These are phyloP conservation scores for Thalassarche chlororhynchos DNA, from an alignment of 2,113 vertebrate genomes.

Conservation along the genomic window DNA sequence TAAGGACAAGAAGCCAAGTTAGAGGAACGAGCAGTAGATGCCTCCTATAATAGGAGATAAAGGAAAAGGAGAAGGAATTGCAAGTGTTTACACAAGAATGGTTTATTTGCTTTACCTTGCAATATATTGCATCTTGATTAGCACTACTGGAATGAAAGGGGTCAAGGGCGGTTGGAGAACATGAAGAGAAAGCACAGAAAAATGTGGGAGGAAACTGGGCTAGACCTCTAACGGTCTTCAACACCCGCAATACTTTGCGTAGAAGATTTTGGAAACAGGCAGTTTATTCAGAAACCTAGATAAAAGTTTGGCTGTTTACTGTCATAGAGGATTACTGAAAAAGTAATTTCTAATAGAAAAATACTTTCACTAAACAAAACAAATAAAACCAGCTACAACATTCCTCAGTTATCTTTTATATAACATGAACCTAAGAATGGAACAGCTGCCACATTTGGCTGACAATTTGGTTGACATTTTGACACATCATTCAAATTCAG, in stretches of 20 bases:
- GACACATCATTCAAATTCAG: slow-evolving; percentile 11
- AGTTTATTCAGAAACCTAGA: background rate
- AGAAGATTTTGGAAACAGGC: background rate
- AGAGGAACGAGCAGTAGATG: background rate
- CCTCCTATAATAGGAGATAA: background rate
- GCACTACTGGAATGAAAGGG: background rate
- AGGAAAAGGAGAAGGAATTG: background rate
- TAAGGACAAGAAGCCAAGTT: background rate
- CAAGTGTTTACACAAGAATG: background rate
- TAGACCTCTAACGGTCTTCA: background rate
- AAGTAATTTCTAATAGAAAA: background rate
- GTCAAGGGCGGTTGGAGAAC: background rate
- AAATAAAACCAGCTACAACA: background rate
- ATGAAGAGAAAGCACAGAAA: background rate
- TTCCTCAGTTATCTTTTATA: background rate
- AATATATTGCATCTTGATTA: background rate
- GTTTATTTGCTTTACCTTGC: background rate
- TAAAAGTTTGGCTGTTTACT: background rate
- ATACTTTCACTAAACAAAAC: background rate
- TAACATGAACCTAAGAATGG: background rate
- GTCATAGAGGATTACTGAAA: background rate
- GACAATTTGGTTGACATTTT: background rate
- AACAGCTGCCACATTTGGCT: background rate
- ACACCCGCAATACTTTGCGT: background rate
- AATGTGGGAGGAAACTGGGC: background rate